These are phyloP conservation scores for Falco concolor DNA, from an alignment of 2,797 vertebrate species.

Conservation along the genomic window DNA sequence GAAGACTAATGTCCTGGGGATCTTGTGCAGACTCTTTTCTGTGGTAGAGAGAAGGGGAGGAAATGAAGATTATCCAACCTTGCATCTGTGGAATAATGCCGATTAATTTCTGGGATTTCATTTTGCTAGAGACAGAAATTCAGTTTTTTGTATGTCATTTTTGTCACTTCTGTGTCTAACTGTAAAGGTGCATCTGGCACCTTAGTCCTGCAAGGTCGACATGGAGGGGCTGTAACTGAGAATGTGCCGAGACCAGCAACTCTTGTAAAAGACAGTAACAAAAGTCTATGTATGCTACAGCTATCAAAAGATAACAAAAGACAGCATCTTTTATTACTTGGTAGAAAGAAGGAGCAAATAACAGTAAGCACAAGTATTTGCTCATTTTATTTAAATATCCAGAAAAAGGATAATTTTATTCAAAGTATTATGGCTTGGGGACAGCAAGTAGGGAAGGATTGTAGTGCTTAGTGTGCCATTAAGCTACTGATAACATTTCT, in stretches of 20 bases:
- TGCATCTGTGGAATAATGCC: not conserved
- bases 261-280: not conserved
- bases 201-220: not conserved
- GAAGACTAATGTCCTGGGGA: not conserved
- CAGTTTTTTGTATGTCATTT: rapidly evolving
- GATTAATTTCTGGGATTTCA: not conserved
- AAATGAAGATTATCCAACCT: not conserved
- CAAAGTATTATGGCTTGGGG: not conserved
- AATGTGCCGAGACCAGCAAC: not conserved
- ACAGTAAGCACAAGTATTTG: not conserved
- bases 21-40: not conserved
- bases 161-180: not conserved
- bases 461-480: not conserved
- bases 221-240: not conserved
- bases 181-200: too few relatives aligned
- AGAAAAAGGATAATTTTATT: not conserved
- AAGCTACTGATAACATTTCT: not conserved
- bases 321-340: not conserved
- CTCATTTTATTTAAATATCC: not conserved
- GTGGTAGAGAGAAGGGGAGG: not conserved
- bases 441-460: not conserved
- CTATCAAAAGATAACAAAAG: not conserved
- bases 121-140: not conserved
- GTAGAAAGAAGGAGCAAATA: not conserved
- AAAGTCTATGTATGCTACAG: not conserved